A percentile compares a stretch with the other conserved stretches of the same genome.
phyloP scores from a whole-genome alignment of 2,888 invertebrate genomes.

The Orthosia gothica region DNA sequence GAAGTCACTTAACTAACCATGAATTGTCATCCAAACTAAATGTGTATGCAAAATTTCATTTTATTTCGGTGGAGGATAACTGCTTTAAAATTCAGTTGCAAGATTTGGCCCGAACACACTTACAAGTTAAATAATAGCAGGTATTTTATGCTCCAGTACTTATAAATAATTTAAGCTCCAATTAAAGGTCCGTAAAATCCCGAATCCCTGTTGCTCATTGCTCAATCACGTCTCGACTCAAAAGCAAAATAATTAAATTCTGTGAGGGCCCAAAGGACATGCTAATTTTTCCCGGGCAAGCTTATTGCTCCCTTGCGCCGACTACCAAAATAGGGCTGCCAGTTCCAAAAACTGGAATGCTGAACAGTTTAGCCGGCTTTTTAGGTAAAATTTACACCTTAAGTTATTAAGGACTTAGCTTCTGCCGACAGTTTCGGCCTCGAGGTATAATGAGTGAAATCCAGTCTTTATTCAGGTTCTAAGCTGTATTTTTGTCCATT shows the following conservation, averaged over 20 bases:
- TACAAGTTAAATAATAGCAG: too few species aligned
- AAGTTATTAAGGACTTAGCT: not conserved
- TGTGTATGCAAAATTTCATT: too few species aligned
- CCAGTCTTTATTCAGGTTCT: too few species aligned
- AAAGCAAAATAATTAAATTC: constrained; percentile 52
- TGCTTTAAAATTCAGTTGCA: too few species aligned
- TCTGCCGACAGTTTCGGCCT: too few species aligned
- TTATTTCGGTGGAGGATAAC: too few species aligned
- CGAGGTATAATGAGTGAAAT: too few species aligned
- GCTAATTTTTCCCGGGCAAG: constrained; percentile 46
- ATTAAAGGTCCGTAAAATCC: constrained; percentile 22
- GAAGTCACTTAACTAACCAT: too few species aligned
- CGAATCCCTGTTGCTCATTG: constrained; percentile 31
- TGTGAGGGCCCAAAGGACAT: constrained; percentile 20
- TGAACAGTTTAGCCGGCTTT: not conserved
- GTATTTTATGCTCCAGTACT: not conserved
- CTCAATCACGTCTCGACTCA: constrained; percentile 29
- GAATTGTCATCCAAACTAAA: too few species aligned
- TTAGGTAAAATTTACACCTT: not conserved
- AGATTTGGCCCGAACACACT: too few species aligned
- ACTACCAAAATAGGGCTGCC: not conserved
- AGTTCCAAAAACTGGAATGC: not conserved
- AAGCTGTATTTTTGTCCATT: too few species aligned
- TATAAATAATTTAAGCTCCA: constrained; percentile 15
- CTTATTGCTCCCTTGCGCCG: constrained; percentile 30